Evolutionary conservation across 2,113 vertebrate species (phyloP), one percentile per base, ranked within the genome.

Genomic region (Psettodes erumei): DNA sequence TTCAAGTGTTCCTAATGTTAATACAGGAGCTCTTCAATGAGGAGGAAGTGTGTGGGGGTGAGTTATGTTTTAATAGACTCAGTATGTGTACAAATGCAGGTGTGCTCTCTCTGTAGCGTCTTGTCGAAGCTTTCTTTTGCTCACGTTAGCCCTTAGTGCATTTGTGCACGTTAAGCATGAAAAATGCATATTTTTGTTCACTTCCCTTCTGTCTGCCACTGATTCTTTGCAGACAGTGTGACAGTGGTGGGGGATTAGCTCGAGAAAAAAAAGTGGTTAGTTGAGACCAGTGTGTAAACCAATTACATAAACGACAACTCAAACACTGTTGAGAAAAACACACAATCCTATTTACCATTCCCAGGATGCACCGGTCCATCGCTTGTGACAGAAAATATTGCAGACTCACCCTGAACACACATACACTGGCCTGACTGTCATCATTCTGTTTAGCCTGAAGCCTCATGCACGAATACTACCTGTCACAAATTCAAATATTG

Each of bases 341-440:
- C 75, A 77, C 74, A 60, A 12, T 58, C 35, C 43, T 77, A 64
- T 88, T 88, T 75, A 50, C 80, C 40, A 23, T 86, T 87, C 67
- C 32, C n/a, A 48, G 19, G 25, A 74, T 65, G 30, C 51, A 8
- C 33, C 12, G 11, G 23, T 30, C 11, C 15, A 18, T 48, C 21
- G 71, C 13, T 60, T 71, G 32, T 32, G 56, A 43, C 16, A 10
- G 6, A 18, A 48, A 66, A 23, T 50, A 64, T 82, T 80, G 50
- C 59, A 51, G 69, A 68, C 79, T 63, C 79, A 63, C 79, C 79
- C 76, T 80, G 11, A 80, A 66, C 11, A 60, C 75, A 79, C 67
- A 37, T 7, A 47, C 55, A 45, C 73, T 40, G 12, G 4, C 16
- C n/a, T 16, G 25, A 23, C 35, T 30, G 30, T 21, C n/a, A 0